phyloP scores from a whole-genome alignment of 2,888 invertebrate genomes.

The Drosophila birchii region DNA sequence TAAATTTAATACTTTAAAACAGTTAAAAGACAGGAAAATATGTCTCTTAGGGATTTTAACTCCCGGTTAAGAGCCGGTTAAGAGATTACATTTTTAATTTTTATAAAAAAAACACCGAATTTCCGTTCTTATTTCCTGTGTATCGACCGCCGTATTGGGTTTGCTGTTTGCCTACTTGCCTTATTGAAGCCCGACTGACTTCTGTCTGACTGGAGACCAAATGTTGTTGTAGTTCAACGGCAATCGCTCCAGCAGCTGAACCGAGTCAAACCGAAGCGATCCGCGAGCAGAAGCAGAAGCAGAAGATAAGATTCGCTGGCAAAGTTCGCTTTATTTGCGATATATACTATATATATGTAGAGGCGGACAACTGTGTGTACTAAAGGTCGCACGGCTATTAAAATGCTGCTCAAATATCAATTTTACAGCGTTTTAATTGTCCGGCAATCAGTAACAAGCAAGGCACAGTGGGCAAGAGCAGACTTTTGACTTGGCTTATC shows the following conservation, averaged over 20 bases:
- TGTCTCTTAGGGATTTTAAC: background rate
- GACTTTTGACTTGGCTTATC: conserved; percentile 34
- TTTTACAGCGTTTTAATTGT: conserved; percentile 41
- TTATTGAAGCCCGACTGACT: conserved; percentile 13
- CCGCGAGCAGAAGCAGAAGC: conserved; percentile 14
- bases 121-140: background rate
- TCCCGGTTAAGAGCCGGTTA: background rate
- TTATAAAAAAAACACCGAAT: background rate
- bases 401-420: conserved; percentile 38
- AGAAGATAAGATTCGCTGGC: conserved; percentile 32
- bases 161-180: conserved; percentile 1
- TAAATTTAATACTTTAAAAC: background rate
- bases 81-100: too few species aligned
- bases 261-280: conserved; percentile 15
- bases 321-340: conserved; percentile 37
- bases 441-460: conserved; percentile 26
- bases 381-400: conserved; percentile 39
- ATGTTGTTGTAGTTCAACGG: conserved; percentile 6
- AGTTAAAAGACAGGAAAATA: background rate
- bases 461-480: conserved; percentile 11
- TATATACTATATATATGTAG: background rate
- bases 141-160: background rate
- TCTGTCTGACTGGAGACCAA: conserved; percentile 15
- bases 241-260: conserved; percentile 16
- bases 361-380: conserved; percentile 22